A percentile compares a stretch with the other conserved stretches of the same genome.
Conservation (phyloP, 2,888 invertebrate species). For the Amblyteles armatorius region DNA sequence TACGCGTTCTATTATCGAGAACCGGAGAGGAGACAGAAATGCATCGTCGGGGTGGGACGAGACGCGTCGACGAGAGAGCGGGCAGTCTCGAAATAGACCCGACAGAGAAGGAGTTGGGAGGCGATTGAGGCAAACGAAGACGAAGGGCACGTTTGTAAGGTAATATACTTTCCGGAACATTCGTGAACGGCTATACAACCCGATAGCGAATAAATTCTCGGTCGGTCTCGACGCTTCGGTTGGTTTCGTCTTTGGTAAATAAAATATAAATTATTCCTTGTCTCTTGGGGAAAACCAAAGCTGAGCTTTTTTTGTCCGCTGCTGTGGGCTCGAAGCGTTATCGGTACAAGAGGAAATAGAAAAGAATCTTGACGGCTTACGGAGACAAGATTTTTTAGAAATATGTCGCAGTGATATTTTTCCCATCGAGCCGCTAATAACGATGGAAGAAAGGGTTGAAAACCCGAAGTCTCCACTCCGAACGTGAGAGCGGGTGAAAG, state of each 20-base stretch:
- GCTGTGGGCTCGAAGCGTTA: background rate
- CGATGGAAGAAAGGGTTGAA: slow-evolving; percentile 27
- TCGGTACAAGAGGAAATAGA: slow-evolving; percentile 13
- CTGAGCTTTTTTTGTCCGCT: slow-evolving; percentile 33
- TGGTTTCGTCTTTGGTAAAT: slow-evolving; percentile 26
- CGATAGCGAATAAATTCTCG: slow-evolving; percentile 40
- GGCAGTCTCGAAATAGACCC: slow-evolving; percentile 55
- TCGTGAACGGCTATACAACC: slow-evolving; percentile 26
- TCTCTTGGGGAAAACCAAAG: slow-evolving; percentile 34
- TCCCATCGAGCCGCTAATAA: background rate
- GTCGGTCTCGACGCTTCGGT: background rate
- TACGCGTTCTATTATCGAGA: background rate
- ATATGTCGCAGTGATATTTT: background rate
- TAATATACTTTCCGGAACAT: slow-evolving; percentile 42
- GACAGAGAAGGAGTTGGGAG: slow-evolving; percentile 53
- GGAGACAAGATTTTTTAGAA: background rate
- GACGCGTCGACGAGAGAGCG: slow-evolving; percentile 15
- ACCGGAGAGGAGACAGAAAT: slow-evolving; percentile 33
- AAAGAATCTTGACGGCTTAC: background rate
- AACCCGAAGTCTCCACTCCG: slow-evolving; percentile 61
- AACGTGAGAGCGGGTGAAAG: slow-evolving; percentile 62
- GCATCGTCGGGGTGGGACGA: slow-evolving; percentile 27
- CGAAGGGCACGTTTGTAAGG: slow-evolving; percentile 45
- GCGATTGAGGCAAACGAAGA: slow-evolving; percentile 18
- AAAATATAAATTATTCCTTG: slow-evolving; percentile 44